Conservation (phyloP, 30 jellyfish, hydroid and myxozoan species). For the Aurelia aurita complex sp. Pacific region DNA sequence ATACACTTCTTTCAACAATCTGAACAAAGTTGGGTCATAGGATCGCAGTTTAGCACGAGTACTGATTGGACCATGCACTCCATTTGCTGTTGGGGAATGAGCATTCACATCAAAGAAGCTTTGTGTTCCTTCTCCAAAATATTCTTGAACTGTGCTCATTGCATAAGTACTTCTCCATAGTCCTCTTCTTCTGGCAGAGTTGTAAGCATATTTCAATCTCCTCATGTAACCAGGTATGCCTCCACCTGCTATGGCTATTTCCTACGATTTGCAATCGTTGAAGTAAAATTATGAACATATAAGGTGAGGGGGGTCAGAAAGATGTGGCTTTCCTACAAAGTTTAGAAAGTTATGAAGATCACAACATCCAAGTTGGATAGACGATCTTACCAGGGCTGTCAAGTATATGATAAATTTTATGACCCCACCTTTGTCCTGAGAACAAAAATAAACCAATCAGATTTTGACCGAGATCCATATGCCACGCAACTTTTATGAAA, state of each 20-base stretch:
- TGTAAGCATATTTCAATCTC: slow-evolving; percentile 59
- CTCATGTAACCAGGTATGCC: slow-evolving; percentile 76
- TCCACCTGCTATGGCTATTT: slow-evolving; percentile 72
- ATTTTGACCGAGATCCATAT: no score
- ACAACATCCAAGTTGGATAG: no score
- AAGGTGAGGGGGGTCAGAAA: no score
- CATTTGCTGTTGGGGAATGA: slow-evolving; percentile 60
- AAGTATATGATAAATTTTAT: no score
- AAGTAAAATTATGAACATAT: no score
- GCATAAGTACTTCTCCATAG: slow-evolving; percentile 81
- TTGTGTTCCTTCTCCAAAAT: slow-evolving; percentile 83
- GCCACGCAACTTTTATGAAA: no score
- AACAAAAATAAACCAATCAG: no score
- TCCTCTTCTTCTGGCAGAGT: slow-evolving; percentile 64
- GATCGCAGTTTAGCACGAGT: slow-evolving; percentile 64
- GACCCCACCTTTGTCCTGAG: no score
- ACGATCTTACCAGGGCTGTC: no score
- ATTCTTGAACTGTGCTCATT: slow-evolving; percentile 70
- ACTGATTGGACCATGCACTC: slow-evolving; percentile 74
- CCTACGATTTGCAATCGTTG: slow-evolving; percentile 13
- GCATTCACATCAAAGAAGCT: slow-evolving; percentile 81
- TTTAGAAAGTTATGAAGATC: no score
- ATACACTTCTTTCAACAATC: slow-evolving; percentile 61
- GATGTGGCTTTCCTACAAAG: no score
- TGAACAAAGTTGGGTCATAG: slow-evolving; percentile 68